These are phyloP conservation scores for Eciton burchellii DNA, from an alignment of 1,140 invertebrate genomes.

Conservation along the genomic window DNA sequence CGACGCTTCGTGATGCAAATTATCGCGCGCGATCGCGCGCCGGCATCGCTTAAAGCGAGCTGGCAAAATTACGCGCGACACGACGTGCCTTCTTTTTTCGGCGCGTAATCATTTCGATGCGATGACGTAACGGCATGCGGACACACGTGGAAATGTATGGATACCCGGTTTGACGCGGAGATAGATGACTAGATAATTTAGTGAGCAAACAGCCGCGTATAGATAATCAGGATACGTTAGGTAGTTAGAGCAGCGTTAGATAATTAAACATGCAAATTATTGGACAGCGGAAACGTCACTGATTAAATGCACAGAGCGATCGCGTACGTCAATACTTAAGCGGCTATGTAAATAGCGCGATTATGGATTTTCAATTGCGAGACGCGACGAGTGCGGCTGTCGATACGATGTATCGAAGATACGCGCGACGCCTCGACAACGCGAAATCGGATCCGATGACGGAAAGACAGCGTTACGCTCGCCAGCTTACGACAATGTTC, in stretches of 20 bases:
- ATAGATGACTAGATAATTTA: slow-evolving; percentile 42
- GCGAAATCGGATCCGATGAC: neutral
- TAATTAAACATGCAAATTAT: slow-evolving; percentile 32
- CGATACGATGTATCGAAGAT: neutral
- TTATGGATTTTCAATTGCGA: slow-evolving; percentile 12
- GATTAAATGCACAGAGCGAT: slow-evolving; percentile 27
- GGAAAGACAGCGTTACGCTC: slow-evolving; percentile 3
- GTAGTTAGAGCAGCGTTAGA: slow-evolving; percentile 42
- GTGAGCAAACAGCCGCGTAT: slow-evolving; percentile 21
- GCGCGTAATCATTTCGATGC: slow-evolving; percentile 15
- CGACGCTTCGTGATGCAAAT: too few species aligned
- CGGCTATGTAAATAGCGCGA: neutral
- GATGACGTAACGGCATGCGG: neutral
- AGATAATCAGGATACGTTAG: slow-evolving; percentile 20
- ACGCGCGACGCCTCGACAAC: neutral
- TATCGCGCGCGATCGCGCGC: too few species aligned
- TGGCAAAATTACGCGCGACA: too few species aligned
- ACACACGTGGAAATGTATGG: neutral
- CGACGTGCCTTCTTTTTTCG: too few species aligned
- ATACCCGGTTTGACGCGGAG: slow-evolving; percentile 6
- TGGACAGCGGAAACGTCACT: slow-evolving; percentile 23
- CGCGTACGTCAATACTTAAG: slow-evolving; percentile 21
- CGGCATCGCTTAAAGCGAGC: too few species aligned
- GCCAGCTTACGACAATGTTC: slow-evolving; percentile 43
- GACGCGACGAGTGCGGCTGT: neutral